Evolutionary conservation across 2,888 invertebrate species (phyloP).

Genomic region (Ramazzottius varieornatus): DNA sequence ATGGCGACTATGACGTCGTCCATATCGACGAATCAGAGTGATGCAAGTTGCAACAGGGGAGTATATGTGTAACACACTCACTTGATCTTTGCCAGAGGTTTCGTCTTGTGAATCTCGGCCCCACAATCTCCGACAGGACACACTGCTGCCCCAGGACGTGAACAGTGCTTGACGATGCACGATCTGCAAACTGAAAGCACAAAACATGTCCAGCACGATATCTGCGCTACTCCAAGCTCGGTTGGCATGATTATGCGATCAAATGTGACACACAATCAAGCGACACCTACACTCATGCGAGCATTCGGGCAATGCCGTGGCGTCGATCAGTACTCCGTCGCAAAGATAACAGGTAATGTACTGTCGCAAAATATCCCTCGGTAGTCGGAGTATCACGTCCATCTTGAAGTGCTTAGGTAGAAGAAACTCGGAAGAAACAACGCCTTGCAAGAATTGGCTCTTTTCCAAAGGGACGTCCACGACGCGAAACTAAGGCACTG

Average conservation of each 20-base stretch:
- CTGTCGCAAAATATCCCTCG: not conserved
- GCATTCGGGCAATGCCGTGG: not conserved
- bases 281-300: not conserved
- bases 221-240: too few relatives aligned
- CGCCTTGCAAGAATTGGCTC: too few relatives aligned
- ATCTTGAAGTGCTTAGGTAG: not conserved
- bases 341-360: not conserved
- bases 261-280: not conserved
- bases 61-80: too few relatives aligned
- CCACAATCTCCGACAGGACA: not conserved
- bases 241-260: not conserved
- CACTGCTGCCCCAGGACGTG: too few relatives aligned
- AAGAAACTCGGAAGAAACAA: not conserved
- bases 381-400: not conserved
- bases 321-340: not conserved
- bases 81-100: not conserved
- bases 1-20: too few relatives aligned
- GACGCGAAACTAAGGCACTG: too few relatives aligned
- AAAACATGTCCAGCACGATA: not conserved
- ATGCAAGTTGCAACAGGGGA: too few relatives aligned
- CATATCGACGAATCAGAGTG: too few relatives aligned
- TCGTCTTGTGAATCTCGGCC: not conserved
- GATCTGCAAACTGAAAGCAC: not conserved
- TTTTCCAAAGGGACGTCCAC: too few relatives aligned
- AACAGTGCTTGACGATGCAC: not conserved